Base-by-base conservation (phyloP, 1,140 invertebrate genomes). In the Bilobella aurantiaca region DNA sequence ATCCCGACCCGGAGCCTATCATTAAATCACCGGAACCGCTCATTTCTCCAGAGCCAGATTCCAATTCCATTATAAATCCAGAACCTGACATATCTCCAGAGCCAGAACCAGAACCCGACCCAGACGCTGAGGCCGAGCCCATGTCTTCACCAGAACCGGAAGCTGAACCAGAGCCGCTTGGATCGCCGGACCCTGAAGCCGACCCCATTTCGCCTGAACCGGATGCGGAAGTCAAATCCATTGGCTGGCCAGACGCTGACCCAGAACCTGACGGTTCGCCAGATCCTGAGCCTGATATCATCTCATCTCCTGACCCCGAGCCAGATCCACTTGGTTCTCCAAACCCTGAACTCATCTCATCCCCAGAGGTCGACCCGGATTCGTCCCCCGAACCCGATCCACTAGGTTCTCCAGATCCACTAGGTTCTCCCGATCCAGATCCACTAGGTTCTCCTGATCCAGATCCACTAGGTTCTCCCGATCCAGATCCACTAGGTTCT, bases 81-180 rank as follows among this genome's bases (percentile, higher is more conserved):
- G 49, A 53, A 53, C 49, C 49, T 53, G 14, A 12, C 12, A 12
- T 23, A 16, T 5, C 5, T 53, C 49, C 49, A 16, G 49, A 53
- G 8, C 5, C 23, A 28, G 25, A 5, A 5, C 5, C 25, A 3
- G 21, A 25, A 3, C 25, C 29, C 12, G 12, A 12, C 5, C 57
- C 57, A 12, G 57, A 58, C 21, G 5, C 57, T 29, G 57, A 58
- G 3, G 3, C 23, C 29, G 64, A 62, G 2, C 16, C 29, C 58
- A 27, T 25, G 66, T 21, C 46, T 67, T 66, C 23, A 46, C 65
- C 49, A 53, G 27, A 58, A 21, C 69, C 69, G 28, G 69, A 71
- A 0, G 59, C 63, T 18, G 58, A 59, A 18, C 16, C 58, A 21
- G 21, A 5, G 12, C 14, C 23, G n/a, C n/a, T n/a, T n/a, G n/a